These are phyloP conservation scores for Gallinago paraguaiae DNA, from an alignment of 2,113 vertebrate genomes.

Conservation along the genomic window DNA sequence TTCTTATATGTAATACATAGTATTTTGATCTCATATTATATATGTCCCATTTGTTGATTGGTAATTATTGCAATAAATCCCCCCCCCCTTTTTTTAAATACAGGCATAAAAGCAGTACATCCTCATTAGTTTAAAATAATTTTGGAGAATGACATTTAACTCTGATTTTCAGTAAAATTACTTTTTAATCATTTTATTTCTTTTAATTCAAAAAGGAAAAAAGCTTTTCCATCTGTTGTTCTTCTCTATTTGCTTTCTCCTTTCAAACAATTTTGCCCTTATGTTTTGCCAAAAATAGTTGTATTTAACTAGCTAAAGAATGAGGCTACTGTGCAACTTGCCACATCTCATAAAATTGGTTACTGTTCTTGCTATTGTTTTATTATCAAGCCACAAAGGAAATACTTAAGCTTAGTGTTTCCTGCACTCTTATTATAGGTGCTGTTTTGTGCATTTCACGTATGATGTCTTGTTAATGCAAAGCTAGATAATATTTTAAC, in stretches of 20 bases:
- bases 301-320: slow-evolving; percentile 60
- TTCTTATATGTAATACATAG: not conserved
- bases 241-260: slow-evolving; percentile 51
- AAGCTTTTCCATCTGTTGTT: slow-evolving; percentile 55
- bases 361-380: slow-evolving; percentile 34
- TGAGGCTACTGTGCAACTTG: slow-evolving; percentile 32
- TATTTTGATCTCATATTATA: not conserved
- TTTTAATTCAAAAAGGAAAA: slow-evolving; percentile 51
- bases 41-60: not conserved
- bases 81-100: not conserved
- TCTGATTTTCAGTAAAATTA: slow-evolving; percentile 38
- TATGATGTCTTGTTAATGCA: not conserved
- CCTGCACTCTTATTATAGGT: not conserved
- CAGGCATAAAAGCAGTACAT: not conserved
- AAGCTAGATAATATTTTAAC: slow-evolving; percentile 6
- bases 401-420: not conserved
- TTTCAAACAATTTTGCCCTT: slow-evolving; percentile 64
- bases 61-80: slow-evolving; percentile 10
- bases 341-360: not conserved
- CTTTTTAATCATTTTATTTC: slow-evolving; percentile 36
- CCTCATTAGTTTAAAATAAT: slow-evolving; percentile 35
- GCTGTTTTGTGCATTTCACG: not conserved
- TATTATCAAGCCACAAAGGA: slow-evolving; percentile 10
- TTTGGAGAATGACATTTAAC: slow-evolving; percentile 15
- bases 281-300: slow-evolving; percentile 71